phyloP scores from a whole-genome alignment of 2,113 vertebrate genomes.

The Tringa solitaria region DNA sequence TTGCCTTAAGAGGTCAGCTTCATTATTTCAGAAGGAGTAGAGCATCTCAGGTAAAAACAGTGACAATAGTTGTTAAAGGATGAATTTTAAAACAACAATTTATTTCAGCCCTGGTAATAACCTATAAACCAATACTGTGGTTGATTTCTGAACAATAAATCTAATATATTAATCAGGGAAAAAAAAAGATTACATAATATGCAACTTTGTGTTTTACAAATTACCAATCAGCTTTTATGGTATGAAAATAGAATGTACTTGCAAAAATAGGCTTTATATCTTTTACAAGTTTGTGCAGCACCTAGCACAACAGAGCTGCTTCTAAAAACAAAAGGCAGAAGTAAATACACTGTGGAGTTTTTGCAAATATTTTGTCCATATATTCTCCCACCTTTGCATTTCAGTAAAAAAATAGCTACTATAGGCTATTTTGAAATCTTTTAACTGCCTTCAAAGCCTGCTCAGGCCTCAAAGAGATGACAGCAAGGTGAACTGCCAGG shows the following conservation, averaged over 20 bases:
- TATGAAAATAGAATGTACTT: neutral
- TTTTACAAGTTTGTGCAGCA: neutral
- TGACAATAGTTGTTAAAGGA: neutral
- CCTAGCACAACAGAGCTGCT: neutral
- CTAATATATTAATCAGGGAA: neutral
- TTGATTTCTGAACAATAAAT: neutral
- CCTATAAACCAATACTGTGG: neutral
- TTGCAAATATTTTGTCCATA: accelerated
- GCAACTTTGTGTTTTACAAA: neutral
- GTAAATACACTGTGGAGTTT: neutral
- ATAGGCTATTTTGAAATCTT: neutral
- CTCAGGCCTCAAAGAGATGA: neutral
- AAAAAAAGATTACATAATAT: neutral
- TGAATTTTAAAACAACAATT: constrained; percentile 61
- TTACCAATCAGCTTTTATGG: neutral
- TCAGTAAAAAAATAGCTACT: neutral
- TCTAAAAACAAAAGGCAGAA: neutral
- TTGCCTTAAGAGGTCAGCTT: neutral
- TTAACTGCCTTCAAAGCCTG: neutral
- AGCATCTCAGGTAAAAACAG: neutral
- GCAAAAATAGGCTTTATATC: neutral
- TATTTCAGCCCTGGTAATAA: neutral
- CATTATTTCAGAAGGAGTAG: neutral
- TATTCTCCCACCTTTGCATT: neutral
- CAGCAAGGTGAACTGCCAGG: neutral